Evolutionary conservation across 2,113 vertebrate genomes (phyloP).

Genomic region (Speoplatyrhinus poulsoni): DNA sequence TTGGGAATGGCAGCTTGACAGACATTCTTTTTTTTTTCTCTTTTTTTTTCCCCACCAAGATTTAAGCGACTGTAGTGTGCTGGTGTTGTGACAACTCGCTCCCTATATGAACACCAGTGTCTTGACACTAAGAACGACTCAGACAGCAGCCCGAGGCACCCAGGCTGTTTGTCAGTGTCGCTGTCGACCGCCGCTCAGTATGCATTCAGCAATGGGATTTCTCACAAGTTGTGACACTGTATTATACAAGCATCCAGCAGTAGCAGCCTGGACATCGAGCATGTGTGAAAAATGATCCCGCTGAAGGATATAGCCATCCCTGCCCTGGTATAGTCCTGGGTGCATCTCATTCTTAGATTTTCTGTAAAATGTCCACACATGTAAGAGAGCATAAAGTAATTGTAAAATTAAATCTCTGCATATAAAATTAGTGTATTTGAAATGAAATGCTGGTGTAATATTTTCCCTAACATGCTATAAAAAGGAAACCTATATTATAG

Average conservation of each 20-base stretch:
- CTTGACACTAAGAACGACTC: constrained; percentile 45
- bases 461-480: neutral
- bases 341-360: constrained; percentile 3
- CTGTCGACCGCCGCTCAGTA: constrained; percentile 28
- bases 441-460: neutral
- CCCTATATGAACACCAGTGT: constrained; percentile 37
- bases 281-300: constrained; percentile 13
- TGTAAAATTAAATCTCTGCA: neutral
- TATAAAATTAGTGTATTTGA: constrained; percentile 5
- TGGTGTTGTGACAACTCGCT: constrained; percentile 62
- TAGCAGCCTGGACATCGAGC: neutral
- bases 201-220: constrained; percentile 23
- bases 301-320: constrained; percentile 6
- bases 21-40: constrained; percentile 14
- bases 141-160: constrained; percentile 52
- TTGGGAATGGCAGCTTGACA: constrained; percentile 29
- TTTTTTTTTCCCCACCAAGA: constrained; percentile 4
- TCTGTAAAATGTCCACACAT: neutral
- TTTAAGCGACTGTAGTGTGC: constrained; percentile 42
- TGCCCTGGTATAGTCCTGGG: neutral
- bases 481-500: constrained; percentile 6
- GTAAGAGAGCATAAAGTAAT: neutral
- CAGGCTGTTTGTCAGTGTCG: constrained; percentile 34
- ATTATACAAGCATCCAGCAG: constrained; percentile 30
- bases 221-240: constrained; percentile 15